Evolutionary conservation across 2,888 invertebrate species (phyloP), one percentile per base, ranked within the genome.

Genomic region (Seira ritae): DNA sequence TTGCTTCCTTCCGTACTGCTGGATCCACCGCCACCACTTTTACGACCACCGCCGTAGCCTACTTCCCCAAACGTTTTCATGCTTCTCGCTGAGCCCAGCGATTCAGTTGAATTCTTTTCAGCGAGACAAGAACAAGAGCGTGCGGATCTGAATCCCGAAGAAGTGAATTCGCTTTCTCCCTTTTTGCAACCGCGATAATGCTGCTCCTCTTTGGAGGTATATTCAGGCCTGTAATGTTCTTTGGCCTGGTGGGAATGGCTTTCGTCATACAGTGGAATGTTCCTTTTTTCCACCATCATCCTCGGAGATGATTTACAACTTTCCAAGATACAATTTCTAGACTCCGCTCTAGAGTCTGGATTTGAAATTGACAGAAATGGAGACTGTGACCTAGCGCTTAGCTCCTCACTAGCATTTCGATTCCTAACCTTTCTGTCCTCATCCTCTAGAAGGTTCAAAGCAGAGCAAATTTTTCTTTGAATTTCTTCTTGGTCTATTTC

Each of bases 121-220:
- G 46, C n/a, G 8, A 81, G 19, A 17, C 81, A 75, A 3, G 81
- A 81, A n/a, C 80, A 80, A n/a, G 80, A 80, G 15, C 81, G 66
- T 2, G 81, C 81, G 1, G 81, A 81, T 24, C 62, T 68, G 6
- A 69, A 70, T 37, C 74, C 81, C 4, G 0, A 15, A 4, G 31
- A 15, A 37, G 22, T 10, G 19, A 15, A 8, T 12, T 17, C 22
- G 15, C 20, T 20, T 66, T 12, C 60, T 10, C 3, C 17, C 12
- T 60, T 17, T 17, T 60, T 60, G 4, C 60, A 60, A 4, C 60
- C 60, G 4, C 4, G 17, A 17, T n/a, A 6, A 60, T 17, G 12
- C 12, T 60, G 60, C 20, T 20, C 22, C 66, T 66, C 10, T 3
- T 12, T 22, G 6, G 66, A 1, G 15, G 42, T 46, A 10, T 20